Evolutionary conservation across 2,888 invertebrate genomes (phyloP), one percentile per base, ranked within the genome.

Genomic region (Synanthedon tipuliformis): DNA sequence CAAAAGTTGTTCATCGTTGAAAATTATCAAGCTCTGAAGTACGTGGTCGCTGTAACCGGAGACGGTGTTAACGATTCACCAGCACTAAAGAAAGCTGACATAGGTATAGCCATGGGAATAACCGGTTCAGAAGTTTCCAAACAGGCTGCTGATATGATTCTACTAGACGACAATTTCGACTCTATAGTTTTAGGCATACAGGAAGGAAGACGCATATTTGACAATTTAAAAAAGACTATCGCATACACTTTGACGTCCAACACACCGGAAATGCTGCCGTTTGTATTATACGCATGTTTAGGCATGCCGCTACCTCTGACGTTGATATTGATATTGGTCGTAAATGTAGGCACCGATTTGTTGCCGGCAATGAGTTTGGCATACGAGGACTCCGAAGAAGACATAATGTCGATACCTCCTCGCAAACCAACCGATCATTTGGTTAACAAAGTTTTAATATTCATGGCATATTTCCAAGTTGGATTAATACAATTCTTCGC

Each of bases 11-110:
- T 89, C 48, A 92, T 92, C 51, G 92, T 92, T 1, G 95, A 96
- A 79, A 93, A 93, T 41, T 94, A 93, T 68, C 95, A 96, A 72
- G 78, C 93, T 53, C 81, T 93, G 48, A 92, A 93, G 13, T 90
- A 93, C 63, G 93, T 95, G 56, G 95, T 95, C 49, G 94, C 95
- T 11, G 95, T 95, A 0, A 95, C 95, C 27, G 96, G 96, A 10
- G 95, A 96, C 68, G 96, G 95, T 48, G 95, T 96, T 0, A 95
- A 95, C 64, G 95, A 95, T 74, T 94, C 95, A 0, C 95, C 95
- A 4, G 95, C 95, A 12, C 79, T 96, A 53, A 95, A 95, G 69
- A 94, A 93, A 75, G 95, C 95, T 12, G 94, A 95, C 61, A 94
- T 94, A 54, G 94, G 94, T 23, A 90, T 94, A 18, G 93, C 94